phyloP scores from a whole-genome alignment of 2,888 invertebrate species.

The Trachelus iudaicus region DNA sequence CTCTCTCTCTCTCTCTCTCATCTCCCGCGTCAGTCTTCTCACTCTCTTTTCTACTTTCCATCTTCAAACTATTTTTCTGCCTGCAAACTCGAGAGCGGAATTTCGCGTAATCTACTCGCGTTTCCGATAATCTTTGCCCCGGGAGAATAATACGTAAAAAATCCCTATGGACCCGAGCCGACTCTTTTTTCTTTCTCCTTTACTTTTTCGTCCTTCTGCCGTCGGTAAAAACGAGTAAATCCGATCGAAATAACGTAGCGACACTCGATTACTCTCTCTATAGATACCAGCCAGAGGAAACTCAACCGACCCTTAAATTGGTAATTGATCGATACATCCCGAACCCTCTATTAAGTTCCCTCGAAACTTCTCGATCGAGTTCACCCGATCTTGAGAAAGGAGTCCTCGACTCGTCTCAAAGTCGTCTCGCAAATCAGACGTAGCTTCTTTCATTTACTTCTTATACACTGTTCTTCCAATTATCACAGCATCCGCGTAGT shows the following conservation, averaged over 20 bases:
- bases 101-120: conserved; percentile 19
- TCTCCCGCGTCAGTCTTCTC: conserved; percentile 24
- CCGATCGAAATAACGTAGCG: not conserved
- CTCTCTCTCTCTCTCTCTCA: conserved; percentile 15
- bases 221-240: not conserved
- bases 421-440: not conserved
- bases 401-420: not conserved
- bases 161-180: not conserved
- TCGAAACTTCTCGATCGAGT: not conserved
- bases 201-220: not conserved
- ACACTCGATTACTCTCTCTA: not conserved
- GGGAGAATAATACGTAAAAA: not conserved
- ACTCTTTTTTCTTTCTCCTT: not conserved
- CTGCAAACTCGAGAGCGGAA: conserved; percentile 20
- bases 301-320: not conserved
- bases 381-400: not conserved
- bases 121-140: conserved; percentile 7
- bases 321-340: not conserved
- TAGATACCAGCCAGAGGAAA: not conserved
- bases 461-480: not conserved
- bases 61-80: conserved; percentile 22
- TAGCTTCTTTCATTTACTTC: not conserved
- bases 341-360: not conserved
- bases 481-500: not conserved
- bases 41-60: conserved; percentile 21